phyloP scores from a whole-genome alignment of 1,140 invertebrate genomes.

The Microplitis demolitor region DNA sequence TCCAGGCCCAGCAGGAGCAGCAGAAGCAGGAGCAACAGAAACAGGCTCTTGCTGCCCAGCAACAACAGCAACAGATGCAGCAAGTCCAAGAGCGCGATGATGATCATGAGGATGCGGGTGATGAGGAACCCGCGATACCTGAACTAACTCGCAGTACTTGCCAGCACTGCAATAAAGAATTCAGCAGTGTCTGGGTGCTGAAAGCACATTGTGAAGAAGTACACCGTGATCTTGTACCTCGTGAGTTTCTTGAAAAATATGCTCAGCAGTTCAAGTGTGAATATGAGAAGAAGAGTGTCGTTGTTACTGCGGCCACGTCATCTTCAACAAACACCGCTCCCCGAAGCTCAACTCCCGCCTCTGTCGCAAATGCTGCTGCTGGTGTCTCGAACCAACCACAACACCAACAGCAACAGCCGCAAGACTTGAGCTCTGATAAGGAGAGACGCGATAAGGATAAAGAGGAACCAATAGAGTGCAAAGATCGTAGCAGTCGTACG shows the following conservation, averaged over 20 bases:
- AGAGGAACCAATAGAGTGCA: conserved; percentile 61
- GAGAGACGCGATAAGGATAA: conserved; percentile 64
- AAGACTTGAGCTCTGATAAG: conserved; percentile 52
- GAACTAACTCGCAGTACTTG: conserved; percentile 75
- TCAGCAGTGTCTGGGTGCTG: conserved; percentile 93
- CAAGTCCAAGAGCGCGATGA: conserved; percentile 57
- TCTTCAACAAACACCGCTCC: conserved; percentile 66
- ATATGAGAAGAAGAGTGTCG: conserved; percentile 80
- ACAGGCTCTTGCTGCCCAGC: conserved; percentile 49
- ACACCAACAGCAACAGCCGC: conserved; percentile 35
- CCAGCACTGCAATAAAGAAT: conserved; percentile 89
- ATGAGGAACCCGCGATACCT: conserved; percentile 66
- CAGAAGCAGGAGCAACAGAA: conserved; percentile 55
- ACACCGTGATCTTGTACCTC: conserved; percentile 87
- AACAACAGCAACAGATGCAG: conserved; percentile 30
- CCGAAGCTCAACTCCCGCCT: conserved; percentile 63
- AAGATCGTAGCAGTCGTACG: conserved; percentile 54
- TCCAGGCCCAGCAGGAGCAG: conserved; percentile 60
- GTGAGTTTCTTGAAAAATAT: conserved; percentile 88
- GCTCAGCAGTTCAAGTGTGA: conserved; percentile 87
- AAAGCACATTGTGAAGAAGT: conserved; percentile 96
- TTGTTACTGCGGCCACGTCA: conserved; percentile 68
- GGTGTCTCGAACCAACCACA: too few species aligned
- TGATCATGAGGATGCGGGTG: conserved; percentile 59
- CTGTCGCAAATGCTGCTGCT: conserved; percentile 6